Evolutionary conservation across 2,888 invertebrate genomes (phyloP), one percentile per base, ranked within the genome.

Genomic region (Lysandra bellargus): DNA sequence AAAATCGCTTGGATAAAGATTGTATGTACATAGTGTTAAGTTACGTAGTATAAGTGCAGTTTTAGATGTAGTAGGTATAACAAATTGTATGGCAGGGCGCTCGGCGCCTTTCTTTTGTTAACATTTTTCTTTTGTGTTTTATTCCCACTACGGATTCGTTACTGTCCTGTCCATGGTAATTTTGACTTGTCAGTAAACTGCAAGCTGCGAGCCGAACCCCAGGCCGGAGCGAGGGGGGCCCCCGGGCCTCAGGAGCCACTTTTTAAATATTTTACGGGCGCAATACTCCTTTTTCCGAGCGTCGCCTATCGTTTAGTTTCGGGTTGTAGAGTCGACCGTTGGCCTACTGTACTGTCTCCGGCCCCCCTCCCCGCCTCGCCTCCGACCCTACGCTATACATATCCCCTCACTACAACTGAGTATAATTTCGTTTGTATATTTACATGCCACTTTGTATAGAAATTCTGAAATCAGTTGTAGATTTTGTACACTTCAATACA

Each of bases 51-150:
- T 92, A 92, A 92, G 92, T 86, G 91, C 92, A 90, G 90, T 90
- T 87, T 88, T 93, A 93, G 93, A 91, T 92, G 93, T 94, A 94
- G 93, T 93, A 94, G 94, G 93, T 92, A 92, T 93, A 94, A 94
- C 94, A 92, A 94, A 94, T 93, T 94, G 92, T 91, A 89, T 83
- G 89, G 86, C 87, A 88, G 84, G 86, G 83, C 87, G 87, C 84
- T 81, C 85, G 83, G 84, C 86, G 86, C 85, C 85, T 69, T 77
- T 81, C 82, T 80, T 83, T 79, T 81, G 82, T 83, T 83, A 81
- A 83, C 82, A 77, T 79, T 82, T 82, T 82, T 79, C 81, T 83
- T 81, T 83, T 83, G 81, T 78, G 80, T 83, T 76, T 82, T 80
- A 79, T 82, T 82, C 81, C 80, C 79, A 82, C 83, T 82, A 74